Base-by-base conservation (phyloP, 2,888 invertebrate genomes). In the Hyposoter dolosus region DNA sequence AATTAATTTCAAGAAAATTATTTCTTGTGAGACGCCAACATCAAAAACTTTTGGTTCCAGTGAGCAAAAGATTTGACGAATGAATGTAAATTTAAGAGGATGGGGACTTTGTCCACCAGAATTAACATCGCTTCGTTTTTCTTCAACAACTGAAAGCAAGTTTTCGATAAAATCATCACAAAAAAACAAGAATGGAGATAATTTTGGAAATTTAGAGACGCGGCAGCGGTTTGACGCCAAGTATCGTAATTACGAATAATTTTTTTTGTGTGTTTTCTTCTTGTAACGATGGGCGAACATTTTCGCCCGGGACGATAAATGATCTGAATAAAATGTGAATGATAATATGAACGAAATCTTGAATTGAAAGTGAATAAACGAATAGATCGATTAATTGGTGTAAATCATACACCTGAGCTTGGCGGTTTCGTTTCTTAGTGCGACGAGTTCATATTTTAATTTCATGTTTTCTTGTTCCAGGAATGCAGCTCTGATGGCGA, bases 381-480 rank as follows among this genome's bases (percentile, higher is more conserved):
- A 12, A n/a, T 3, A 15, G 35, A 6, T n/a, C 15, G 5, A 43
- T 85, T 84, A 92, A 77, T 84, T 90, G 9, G 91, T 90, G 88
- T 94, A 94, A 19, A 96, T 89, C 93, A 96, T 93, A 90, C 95
- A 95, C 84, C 95, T 93, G 3, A 96, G 94, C 88, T 95, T 95
- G 1, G 95, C 95, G 1, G 96, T 95, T 92, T 97, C 96, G 68
- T 95, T 96, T 90, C 96, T 96, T 0, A 96, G 94, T 0, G 96
- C 95, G 0, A 96, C 96, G 10, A 97, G 94, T 91, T 97, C 96
- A 78, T 96, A 96, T 79, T 96, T 95, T 32, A 98, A 94, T 92
- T 97, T 96, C n/a, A 97, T 95, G 94, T 98, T 97, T 94, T 98
- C 98, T 90, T 97, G 97, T 93, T 99, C 98, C 28, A 99, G 95